Conservation (phyloP, 1,140 invertebrate genomes). For the Drosophila insularis region DNA sequence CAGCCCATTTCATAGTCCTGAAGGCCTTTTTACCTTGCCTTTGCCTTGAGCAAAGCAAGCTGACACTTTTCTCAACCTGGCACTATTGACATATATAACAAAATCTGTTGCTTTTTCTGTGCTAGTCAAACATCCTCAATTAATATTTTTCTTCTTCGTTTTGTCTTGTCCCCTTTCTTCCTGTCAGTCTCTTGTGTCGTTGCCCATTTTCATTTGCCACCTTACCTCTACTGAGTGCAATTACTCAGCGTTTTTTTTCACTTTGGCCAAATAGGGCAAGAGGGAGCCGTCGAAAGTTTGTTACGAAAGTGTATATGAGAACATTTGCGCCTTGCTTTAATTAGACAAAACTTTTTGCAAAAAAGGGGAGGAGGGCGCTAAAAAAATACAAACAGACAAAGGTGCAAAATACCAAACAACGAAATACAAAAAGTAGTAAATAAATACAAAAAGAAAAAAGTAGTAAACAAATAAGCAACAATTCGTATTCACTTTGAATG, state of each 20-base stretch:
- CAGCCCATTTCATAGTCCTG: conserved; percentile 41
- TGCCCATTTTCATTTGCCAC: background rate
- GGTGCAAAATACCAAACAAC: too few relatives aligned
- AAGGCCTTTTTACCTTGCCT: conserved; percentile 6
- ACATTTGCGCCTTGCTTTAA: conserved; percentile 1
- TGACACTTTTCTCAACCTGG: background rate
- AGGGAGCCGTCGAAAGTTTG: background rate
- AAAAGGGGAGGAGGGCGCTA: background rate
- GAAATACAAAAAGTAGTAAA: background rate
- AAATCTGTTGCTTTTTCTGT: conserved; percentile 45
- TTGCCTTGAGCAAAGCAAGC: conserved; percentile 10
- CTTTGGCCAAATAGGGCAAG: background rate
- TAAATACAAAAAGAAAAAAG: background rate
- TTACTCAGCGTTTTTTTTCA: conserved; percentile 56
- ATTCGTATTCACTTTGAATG: background rate
- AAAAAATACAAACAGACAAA: background rate
- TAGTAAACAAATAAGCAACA: background rate
- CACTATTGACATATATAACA: conserved; percentile 14
- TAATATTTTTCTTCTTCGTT: background rate
- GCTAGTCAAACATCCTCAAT: conserved; percentile 13
- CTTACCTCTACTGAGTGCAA: conserved; percentile 23
- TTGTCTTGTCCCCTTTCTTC: conserved; percentile 8
- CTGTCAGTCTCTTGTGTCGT: background rate
- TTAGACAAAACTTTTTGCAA: background rate
- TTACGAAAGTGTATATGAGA: background rate